A percentile compares a stretch with the other conserved stretches of the same genome.
Conservation (phyloP, 2,888 invertebrate genomes). For the Aethes cnicana region DNA sequence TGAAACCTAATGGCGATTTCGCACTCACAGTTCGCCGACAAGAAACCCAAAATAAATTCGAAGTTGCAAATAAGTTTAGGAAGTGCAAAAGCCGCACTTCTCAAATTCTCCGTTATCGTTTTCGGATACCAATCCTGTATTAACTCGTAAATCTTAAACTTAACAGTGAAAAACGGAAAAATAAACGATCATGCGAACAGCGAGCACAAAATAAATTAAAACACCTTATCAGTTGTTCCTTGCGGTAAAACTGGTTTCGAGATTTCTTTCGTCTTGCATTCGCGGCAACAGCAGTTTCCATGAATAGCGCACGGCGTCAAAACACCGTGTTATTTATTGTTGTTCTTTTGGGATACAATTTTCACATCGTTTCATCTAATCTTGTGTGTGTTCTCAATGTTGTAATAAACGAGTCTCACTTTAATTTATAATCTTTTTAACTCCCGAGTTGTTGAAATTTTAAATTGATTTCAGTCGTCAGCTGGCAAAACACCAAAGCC, state of each 20-base stretch:
- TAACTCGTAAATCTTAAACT: not conserved
- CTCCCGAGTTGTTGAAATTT: conserved; percentile 11
- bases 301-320: conserved; percentile 42
- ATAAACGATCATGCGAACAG: not conserved
- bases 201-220: conserved; percentile 13
- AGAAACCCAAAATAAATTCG: conserved; percentile 5
- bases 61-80: not conserved
- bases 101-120: not conserved
- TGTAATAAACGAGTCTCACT: not conserved
- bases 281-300: conserved; percentile 39
- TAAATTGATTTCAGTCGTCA: conserved; percentile 7
- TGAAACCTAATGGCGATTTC: conserved; percentile 28
- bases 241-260: not conserved
- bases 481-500: conserved; percentile 18
- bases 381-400: conserved; percentile 14
- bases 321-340: conserved; percentile 37
- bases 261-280: conserved; percentile 18
- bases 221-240: conserved; percentile 31
- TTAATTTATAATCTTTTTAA: not conserved
- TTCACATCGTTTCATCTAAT: conserved; percentile 9
- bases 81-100: not conserved
- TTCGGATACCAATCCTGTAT: not conserved
- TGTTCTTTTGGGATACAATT: conserved; percentile 20
- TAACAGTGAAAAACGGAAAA: conserved; percentile 6
- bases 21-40: conserved; percentile 6